These are phyloP conservation scores for Serinus canaria DNA, from an alignment of 2,113 vertebrate genomes.

Conservation along the genomic window DNA sequence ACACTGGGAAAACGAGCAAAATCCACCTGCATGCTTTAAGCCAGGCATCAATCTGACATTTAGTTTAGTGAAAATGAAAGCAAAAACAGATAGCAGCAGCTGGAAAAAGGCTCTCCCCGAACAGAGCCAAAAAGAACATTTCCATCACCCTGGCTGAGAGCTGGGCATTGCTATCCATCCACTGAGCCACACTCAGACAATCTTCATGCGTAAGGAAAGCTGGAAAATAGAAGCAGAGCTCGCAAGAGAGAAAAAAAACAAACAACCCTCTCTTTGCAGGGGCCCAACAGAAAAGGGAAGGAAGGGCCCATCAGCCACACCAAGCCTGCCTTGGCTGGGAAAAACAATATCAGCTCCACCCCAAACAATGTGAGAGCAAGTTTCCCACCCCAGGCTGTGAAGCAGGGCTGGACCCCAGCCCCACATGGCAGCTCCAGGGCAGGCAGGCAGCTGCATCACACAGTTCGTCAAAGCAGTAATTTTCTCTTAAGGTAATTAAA, in stretches of 20 bases:
- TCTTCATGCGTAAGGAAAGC: neutral
- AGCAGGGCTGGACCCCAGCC: neutral
- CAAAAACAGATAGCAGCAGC: neutral
- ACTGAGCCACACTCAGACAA: neutral
- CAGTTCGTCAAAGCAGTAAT: neutral
- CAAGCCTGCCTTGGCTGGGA: neutral
- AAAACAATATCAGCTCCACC: neutral
- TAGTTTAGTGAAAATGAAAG: neutral
- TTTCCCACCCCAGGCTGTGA: neutral
- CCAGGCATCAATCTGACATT: neutral
- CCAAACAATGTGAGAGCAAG: neutral
- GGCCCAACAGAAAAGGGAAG: neutral
- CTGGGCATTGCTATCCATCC: fast-evolving
- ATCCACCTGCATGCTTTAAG: neutral
- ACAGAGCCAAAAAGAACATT: neutral
- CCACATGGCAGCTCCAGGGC: neutral
- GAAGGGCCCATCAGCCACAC: neutral
- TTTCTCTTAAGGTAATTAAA: neutral
- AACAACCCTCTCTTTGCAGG: neutral
- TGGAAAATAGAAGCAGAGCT: constrained; percentile 2
- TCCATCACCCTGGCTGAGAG: fast-evolving
- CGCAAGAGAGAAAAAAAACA: fast-evolving
- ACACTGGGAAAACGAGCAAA: neutral
- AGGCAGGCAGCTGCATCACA: neutral
- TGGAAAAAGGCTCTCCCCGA: neutral